phyloP scores from a whole-genome alignment of 23 tunicate genomes.

The Halocynthia roretzi region DNA sequence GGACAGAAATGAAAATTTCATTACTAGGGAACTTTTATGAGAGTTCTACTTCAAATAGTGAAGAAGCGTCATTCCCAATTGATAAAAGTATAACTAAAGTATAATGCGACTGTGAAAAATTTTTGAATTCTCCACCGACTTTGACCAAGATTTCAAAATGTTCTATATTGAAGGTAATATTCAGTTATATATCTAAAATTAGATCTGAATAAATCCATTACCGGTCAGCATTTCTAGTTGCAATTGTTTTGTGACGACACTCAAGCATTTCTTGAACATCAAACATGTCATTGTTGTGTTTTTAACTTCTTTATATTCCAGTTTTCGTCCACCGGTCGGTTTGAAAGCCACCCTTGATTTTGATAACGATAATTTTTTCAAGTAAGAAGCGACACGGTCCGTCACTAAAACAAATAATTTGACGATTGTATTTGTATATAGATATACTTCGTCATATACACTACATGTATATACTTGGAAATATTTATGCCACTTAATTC shows the following conservation, averaged over 20 bases:
- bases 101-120: too few relatives aligned
- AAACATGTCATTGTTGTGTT: constrained; percentile 61
- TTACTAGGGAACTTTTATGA: too few relatives aligned
- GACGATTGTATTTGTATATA: not conserved
- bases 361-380: constrained; percentile 52
- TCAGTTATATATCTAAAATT: too few relatives aligned
- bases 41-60: too few relatives aligned
- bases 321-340: constrained; percentile 90
- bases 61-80: too few relatives aligned
- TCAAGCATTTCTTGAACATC: constrained; percentile 39
- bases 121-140: too few relatives aligned
- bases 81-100: too few relatives aligned
- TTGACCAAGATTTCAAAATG: too few relatives aligned
- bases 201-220: not conserved
- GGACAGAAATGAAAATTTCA: too few relatives aligned
- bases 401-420: constrained; percentile 34
- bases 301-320: constrained; percentile 85
- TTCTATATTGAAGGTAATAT: too few relatives aligned
- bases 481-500: too few relatives aligned
- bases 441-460: not conserved
- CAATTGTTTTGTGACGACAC: constrained; percentile 64
- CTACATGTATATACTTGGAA: too few relatives aligned
- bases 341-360: constrained; percentile 35
- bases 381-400: constrained; percentile 57
- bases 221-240: constrained; percentile 93